A percentile compares a stretch with the other conserved stretches of the same genome.
Evolutionary conservation across 1,140 invertebrate species (phyloP).

Genomic region (Pteromalus puparum): DNA sequence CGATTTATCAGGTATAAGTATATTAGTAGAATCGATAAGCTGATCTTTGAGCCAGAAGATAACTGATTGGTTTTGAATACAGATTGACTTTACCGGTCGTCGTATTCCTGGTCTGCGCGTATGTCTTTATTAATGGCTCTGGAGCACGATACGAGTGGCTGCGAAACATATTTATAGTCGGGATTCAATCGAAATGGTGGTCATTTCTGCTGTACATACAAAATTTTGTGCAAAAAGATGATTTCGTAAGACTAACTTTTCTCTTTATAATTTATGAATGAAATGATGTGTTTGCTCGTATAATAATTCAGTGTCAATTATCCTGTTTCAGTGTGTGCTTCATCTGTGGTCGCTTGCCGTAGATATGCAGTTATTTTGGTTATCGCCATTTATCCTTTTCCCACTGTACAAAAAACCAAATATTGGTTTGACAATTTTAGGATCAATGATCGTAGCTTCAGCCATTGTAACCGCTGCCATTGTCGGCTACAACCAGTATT

Average conservation of each 20-base stretch:
- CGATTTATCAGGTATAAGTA: constrained; percentile 63
- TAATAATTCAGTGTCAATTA: too few relatives aligned
- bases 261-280: background rate
- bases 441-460: background rate
- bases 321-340: constrained; percentile 73
- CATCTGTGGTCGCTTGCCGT: constrained; percentile 79
- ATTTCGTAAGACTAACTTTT: constrained; percentile 60
- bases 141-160: constrained; percentile 70
- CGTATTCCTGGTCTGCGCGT: too few relatives aligned
- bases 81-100: too few relatives aligned
- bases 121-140: constrained; percentile 55
- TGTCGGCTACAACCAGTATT: constrained; percentile 21
- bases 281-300: too few relatives aligned
- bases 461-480: background rate
- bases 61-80: too few relatives aligned
- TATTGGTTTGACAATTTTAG: constrained; percentile 46
- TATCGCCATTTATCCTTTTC: constrained; percentile 76
- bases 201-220: constrained; percentile 78
- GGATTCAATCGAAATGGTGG: constrained; percentile 78
- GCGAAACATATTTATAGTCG: constrained; percentile 51
- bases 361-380: constrained; percentile 84
- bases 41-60: too few relatives aligned
- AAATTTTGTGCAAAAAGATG: constrained; percentile 74
- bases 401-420: constrained; percentile 59
- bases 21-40: too few relatives aligned